Base-by-base conservation (phyloP, 1,140 invertebrate species). In the Saxidomus purpurata region DNA sequence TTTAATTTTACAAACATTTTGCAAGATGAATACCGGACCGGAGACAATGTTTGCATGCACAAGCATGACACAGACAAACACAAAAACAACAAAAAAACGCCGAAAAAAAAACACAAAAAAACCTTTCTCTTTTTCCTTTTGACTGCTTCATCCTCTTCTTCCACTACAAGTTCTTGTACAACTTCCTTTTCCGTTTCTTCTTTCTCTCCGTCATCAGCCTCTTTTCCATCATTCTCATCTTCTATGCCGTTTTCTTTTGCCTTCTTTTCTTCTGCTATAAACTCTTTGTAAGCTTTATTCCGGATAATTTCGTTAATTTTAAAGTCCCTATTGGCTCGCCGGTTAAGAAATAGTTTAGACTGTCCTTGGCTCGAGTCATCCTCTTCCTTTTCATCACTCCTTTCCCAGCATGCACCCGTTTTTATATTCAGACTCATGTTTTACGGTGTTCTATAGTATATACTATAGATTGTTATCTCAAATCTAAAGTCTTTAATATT, bases 41-140 rank as follows among this genome's bases (percentile, higher is more conserved):
- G n/a, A n/a, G n/a, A n/a, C n/a, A n/a, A n/a, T n/a, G n/a, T n/a
- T n/a, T n/a, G n/a, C n/a, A n/a, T n/a, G n/a, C n/a, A n/a, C n/a
- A n/a, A n/a, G n/a, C n/a, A n/a, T n/a, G n/a, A n/a, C n/a, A n/a
- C n/a, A n/a, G n/a, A n/a, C n/a, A n/a, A n/a, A n/a, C n/a, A n/a
- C n/a, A n/a, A n/a, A n/a, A n/a, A n/a, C n/a, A n/a, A n/a, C n/a
- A n/a, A n/a, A n/a, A n/a, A 43, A 43, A 43, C 43, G 43, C 15
- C 43, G 15, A n/a, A n/a, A 59, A 59, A 22, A 28, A 22, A 59
- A 3, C 22, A 59, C 36, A 28, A 38, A 71, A 71, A 71, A 34
- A 88, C 86, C 86, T 88, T 88, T 88, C 59, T 77, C 28, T 67
- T 80, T 40, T 88, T 88, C 61, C 52, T 52, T 43, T 81, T 88